Conservation (phyloP, 2,797 vertebrate species). For the Clamator glandarius region DNA sequence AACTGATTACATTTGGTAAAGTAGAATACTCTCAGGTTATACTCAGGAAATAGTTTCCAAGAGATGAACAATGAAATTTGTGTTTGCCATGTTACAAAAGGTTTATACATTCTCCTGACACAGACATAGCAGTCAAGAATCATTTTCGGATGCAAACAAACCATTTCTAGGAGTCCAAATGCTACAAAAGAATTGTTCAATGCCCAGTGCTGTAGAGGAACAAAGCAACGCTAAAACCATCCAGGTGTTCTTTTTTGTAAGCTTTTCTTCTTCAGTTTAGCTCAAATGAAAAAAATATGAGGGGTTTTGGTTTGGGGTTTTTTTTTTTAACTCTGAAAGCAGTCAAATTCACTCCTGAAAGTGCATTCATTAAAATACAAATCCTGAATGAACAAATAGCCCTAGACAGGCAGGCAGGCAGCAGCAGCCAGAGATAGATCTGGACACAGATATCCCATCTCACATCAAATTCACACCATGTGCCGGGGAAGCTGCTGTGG, state of each 20-base stretch:
- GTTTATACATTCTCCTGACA: fast-evolving
- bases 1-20: background rate
- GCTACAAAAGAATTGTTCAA: background rate
- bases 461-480: background rate
- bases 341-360: background rate
- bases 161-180: fast-evolving
- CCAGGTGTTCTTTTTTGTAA: background rate
- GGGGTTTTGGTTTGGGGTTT: no score
- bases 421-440: background rate
- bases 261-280: background rate
- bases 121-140: background rate
- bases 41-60: background rate
- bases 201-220: fast-evolving
- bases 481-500: background rate
- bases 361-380: background rate
- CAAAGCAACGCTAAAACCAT: background rate
- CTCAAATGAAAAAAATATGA: background rate
- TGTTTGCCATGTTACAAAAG: fast-evolving
- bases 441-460: fast-evolving
- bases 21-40: background rate
- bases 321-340: background rate
- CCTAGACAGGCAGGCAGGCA: background rate
- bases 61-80: background rate
- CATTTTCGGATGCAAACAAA: background rate
- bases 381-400: background rate